These are phyloP conservation scores for Calliphora vicina DNA, from an alignment of 1,140 invertebrate genomes.

Conservation along the genomic window DNA sequence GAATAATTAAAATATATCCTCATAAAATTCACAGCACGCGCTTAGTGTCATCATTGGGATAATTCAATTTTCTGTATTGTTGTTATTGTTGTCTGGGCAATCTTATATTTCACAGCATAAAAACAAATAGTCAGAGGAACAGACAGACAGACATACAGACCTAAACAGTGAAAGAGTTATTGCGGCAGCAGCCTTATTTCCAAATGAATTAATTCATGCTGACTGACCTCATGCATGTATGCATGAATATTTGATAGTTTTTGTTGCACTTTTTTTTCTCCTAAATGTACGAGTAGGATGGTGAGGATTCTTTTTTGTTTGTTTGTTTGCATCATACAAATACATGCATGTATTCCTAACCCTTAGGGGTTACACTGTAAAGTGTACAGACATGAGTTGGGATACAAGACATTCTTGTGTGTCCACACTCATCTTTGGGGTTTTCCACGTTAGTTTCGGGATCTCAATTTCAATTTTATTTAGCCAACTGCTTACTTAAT, in stretches of 20 bases:
- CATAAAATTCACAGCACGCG: slow-evolving; percentile 45
- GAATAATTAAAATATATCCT: slow-evolving; percentile 43
- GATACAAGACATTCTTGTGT: neutral
- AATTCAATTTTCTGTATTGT: slow-evolving; percentile 18
- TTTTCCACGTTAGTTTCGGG: neutral
- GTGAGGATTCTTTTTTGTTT: neutral
- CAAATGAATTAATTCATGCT: slow-evolving; percentile 11
- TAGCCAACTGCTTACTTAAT: neutral
- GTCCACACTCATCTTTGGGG: neutral
- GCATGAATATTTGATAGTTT: neutral
- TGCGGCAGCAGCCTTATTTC: neutral
- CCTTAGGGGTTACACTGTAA: neutral
- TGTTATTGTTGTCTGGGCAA: neutral
- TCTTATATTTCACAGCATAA: neutral
- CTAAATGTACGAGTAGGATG: no score
- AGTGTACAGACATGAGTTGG: neutral
- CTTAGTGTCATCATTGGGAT: slow-evolving; percentile 40
- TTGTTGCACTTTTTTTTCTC: neutral
- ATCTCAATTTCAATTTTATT: neutral
- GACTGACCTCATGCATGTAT: neutral
- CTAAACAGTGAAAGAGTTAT: no score
- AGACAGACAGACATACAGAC: neutral
- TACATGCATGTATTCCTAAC: neutral
- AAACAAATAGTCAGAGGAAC: neutral
- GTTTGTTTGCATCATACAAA: neutral